Conservation (phyloP, 1,140 invertebrate genomes). For the Drosophila ambigua region DNA sequence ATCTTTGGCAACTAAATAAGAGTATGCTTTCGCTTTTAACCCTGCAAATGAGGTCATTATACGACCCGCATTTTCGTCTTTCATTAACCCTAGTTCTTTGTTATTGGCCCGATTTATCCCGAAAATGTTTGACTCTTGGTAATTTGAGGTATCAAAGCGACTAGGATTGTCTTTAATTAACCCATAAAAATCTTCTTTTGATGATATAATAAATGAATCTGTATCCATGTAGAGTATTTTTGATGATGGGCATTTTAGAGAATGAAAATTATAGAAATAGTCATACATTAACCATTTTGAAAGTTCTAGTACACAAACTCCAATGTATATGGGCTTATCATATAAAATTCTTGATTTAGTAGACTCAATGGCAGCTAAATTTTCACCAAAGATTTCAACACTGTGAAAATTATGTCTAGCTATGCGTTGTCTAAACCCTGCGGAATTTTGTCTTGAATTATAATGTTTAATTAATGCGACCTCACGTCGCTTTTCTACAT, state of each 20-base stretch:
- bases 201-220: conserved; percentile 3
- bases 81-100: neutral
- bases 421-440: neutral
- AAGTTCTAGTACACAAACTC: neutral
- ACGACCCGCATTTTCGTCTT: neutral
- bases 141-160: neutral
- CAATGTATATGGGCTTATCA: conserved; percentile 5
- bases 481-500: neutral
- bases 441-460: neutral
- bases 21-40: neutral
- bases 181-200: neutral
- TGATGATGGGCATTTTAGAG: neutral
- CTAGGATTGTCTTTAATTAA: neutral
- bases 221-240: conserved; percentile 3
- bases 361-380: conserved; percentile 7
- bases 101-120: neutral
- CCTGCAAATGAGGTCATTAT: neutral
- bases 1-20: neutral
- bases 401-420: conserved; percentile 19
- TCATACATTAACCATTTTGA: conserved; percentile 1
- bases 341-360: neutral
- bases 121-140: neutral
- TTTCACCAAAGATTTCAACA: neutral
- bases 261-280: conserved; percentile 3
- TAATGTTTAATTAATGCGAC: neutral